Conservation (phyloP, 2,113 vertebrate species). For the Asarcornis scutulata region DNA sequence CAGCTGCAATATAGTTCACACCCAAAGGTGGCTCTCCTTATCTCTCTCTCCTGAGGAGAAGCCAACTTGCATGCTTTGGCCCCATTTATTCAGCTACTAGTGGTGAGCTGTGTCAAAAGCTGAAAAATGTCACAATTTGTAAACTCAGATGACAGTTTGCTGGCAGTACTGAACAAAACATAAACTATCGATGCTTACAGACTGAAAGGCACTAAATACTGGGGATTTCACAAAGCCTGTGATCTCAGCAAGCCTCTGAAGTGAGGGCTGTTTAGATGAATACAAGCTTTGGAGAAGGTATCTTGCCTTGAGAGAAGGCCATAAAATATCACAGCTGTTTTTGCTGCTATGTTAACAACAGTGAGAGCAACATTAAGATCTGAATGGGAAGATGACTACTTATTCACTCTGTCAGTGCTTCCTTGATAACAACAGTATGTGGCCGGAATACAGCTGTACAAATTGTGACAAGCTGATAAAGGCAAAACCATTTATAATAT, state of each 20-base stretch:
- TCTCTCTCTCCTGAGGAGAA: neutral
- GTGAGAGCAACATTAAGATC: neutral
- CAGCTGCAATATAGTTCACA: neutral
- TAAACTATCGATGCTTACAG: neutral
- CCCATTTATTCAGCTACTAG: rapidly evolving
- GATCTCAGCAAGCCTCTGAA: neutral
- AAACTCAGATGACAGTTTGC: neutral
- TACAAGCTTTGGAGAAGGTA: neutral
- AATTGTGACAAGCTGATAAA: neutral
- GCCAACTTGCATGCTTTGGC: neutral
- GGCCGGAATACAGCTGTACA: neutral
- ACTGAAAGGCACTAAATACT: neutral
- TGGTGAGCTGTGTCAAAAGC: neutral
- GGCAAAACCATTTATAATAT: neutral
- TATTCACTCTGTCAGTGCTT: neutral
- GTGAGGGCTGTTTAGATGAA: neutral
- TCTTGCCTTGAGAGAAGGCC: neutral
- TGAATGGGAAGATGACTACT: neutral
- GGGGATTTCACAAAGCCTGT: neutral
- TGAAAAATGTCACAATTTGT: neutral
- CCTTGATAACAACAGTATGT: neutral
- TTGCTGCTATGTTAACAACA: neutral
- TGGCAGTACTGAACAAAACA: neutral
- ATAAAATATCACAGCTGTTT: neutral
- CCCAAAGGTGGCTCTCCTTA: neutral